phyloP scores from a whole-genome alignment of 2,113 vertebrate species.

The Agelaius phoeniceus region DNA sequence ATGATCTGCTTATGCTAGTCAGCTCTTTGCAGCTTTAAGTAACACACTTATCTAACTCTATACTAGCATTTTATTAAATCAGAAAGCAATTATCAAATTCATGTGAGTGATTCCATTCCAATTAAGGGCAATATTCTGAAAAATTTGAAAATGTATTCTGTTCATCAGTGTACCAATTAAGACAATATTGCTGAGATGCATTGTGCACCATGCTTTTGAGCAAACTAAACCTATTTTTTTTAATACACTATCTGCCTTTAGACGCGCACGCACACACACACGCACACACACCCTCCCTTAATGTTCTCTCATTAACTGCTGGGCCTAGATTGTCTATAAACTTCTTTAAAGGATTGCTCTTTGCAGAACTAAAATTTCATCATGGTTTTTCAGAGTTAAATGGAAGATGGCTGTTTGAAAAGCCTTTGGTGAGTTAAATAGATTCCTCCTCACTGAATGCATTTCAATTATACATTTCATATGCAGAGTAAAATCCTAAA shows the following conservation, averaged over 20 bases:
- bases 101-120: background rate
- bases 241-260: background rate
- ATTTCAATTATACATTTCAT: background rate
- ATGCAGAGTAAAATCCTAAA: background rate
- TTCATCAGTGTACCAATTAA: background rate
- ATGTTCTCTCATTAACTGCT: background rate
- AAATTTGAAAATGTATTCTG: background rate
- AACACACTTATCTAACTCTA: background rate
- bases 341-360: background rate
- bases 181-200: background rate
- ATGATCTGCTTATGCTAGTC: background rate
- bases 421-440: background rate
- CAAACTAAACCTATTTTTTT: background rate
- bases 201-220: background rate
- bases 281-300: background rate
- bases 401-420: background rate
- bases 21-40: background rate
- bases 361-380: background rate
- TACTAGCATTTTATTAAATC: background rate
- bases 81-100: background rate
- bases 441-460: background rate
- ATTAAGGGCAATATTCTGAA: background rate
- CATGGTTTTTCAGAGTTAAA: background rate
- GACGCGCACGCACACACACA: too few relatives aligned
- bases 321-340: background rate